phyloP scores from a whole-genome alignment of 2,797 vertebrate species.

The Varecia variegata region DNA sequence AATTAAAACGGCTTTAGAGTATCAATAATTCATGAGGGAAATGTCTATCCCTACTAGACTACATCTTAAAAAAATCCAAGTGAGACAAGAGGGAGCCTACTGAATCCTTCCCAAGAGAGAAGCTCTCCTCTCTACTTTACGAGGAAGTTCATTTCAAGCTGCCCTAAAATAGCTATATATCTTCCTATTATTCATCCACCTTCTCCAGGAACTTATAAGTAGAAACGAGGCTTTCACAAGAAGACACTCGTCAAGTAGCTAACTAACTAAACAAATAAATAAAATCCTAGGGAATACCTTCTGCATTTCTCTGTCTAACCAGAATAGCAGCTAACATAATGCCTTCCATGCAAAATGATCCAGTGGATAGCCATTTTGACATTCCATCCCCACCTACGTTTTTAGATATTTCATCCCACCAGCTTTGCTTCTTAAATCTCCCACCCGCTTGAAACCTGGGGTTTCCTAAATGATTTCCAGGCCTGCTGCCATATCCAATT shows the following conservation, averaged over 20 bases:
- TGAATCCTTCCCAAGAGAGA: constrained; percentile 47
- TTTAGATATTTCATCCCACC: background rate
- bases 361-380: background rate
- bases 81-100: constrained; percentile 60
- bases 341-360: background rate
- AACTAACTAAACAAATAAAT: background rate
- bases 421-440: constrained; percentile 54
- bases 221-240: constrained; percentile 22
- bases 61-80: constrained; percentile 64
- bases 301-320: background rate
- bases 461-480: constrained; percentile 75
- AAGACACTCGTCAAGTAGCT: constrained; percentile 30
- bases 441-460: constrained; percentile 59
- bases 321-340: background rate
- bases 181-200: constrained; percentile 27
- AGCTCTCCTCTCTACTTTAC: background rate
- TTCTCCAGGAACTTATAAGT: background rate
- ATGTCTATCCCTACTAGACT: constrained; percentile 60
- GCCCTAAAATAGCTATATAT: constrained; percentile 6
- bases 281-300: background rate
- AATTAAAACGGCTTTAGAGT: constrained; percentile 72
- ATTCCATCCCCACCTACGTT: background rate
- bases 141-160: constrained; percentile 43
- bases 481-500: constrained; percentile 65
- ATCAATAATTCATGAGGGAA: constrained; percentile 75